Evolutionary conservation across 2,797 vertebrate genomes (phyloP), one percentile per base, ranked within the genome.

Genomic region (Sebastes diaconus): DNA sequence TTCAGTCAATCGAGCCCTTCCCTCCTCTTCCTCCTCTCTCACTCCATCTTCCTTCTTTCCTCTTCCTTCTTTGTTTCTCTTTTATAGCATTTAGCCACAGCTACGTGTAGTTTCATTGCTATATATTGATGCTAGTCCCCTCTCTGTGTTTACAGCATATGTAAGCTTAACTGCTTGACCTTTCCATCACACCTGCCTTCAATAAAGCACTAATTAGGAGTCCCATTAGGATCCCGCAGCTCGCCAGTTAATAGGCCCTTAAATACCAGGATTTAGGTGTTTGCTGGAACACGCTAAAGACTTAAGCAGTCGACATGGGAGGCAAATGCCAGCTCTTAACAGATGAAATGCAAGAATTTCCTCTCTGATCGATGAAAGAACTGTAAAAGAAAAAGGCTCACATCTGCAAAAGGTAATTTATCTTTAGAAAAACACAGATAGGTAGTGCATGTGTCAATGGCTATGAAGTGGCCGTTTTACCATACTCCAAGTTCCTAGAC

Each of bases 171-270:
- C 60, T 58, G 79, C 27, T 71, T 87, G 88, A 88, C 79, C 87
- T 88, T 88, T 90, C 69, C 68, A 25, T 80, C 60, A 80, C 64
- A 88, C 79, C 64, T 81, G 55, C 70, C 76, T 81, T 86, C 75
- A 85, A 30, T 89, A 55, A 85, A 79, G 68, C 57, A 6, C 70
- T 88, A 84, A 93, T 90, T 85, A 86, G 69, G 65, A 71, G 78
- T 83, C 81, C 76, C 87, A 57, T 80, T 71, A 86, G 69, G 73
- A 76, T 75, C 22, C 10, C 2, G 64, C 68, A 60, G 75, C 70
- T 71, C 66, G 24, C 58, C 65, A 73, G 58, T 82, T 88, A 84
- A 87, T 84, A 69, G 39, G 59, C 65, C 68, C 27, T 65, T 90
- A 87, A 84, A 88, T 79, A 78, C 54, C 54, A 34, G 73, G 39